Conservation (phyloP, 2,888 invertebrate species). For the Andrena minutula region DNA sequence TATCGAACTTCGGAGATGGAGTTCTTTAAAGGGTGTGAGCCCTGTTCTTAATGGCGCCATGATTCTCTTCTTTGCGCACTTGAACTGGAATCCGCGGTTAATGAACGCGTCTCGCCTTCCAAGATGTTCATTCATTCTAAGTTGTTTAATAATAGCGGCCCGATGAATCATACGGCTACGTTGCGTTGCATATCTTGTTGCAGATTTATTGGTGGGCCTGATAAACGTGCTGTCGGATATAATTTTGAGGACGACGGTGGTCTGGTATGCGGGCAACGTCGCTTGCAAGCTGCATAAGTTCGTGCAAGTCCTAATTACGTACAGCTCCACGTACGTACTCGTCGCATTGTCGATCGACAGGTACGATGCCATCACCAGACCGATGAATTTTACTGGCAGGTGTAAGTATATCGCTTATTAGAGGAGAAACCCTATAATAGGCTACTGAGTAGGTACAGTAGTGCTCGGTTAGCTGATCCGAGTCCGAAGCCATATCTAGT, state of each 20-base stretch:
- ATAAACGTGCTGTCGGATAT: conserved; percentile 96
- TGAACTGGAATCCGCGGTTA: not conserved
- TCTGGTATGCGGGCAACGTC: conserved; percentile 95
- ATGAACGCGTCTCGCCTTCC: conserved; percentile 9
- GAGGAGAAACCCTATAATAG: not conserved
- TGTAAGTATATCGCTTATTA: conserved; percentile 89
- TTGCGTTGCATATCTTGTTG: conserved; percentile 78
- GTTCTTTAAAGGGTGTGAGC: too few relatives aligned
- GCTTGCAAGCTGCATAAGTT: conserved; percentile 95
- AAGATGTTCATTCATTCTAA: conserved; percentile 30
- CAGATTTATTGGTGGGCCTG: conserved; percentile 95
- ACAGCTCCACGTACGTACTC: conserved; percentile 96
- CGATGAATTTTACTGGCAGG: conserved; percentile 97
- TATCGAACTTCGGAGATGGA: too few relatives aligned
- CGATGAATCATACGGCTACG: conserved; percentile 23
- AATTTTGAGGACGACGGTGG: conserved; percentile 94
- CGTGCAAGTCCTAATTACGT: conserved; percentile 93
- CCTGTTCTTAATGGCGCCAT: not conserved
- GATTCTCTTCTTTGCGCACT: not conserved
- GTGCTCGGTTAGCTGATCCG: too few relatives aligned
- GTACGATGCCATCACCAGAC: conserved; percentile 97
- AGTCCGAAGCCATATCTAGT: too few relatives aligned
- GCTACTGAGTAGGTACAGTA: not conserved
- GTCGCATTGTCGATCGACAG: conserved; percentile 97
- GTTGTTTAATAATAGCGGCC: conserved; percentile 47